Base-by-base conservation (phyloP, 2,113 vertebrate species). In the Cygnus atratus region DNA sequence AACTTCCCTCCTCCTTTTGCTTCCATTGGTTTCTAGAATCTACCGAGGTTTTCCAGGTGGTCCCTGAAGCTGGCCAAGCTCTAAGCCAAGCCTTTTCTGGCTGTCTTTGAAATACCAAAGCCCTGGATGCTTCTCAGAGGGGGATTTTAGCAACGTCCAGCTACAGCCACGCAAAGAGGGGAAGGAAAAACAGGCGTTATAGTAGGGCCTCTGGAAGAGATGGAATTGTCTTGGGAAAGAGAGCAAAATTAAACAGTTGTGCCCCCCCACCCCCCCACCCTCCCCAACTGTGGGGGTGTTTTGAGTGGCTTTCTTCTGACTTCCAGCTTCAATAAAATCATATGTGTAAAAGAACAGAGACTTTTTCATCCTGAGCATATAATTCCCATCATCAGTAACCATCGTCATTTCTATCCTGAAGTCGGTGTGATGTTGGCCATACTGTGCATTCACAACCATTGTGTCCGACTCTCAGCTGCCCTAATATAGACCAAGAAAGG, bases 221-320 rank as follows among this genome's bases (percentile, higher is more conserved):
- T 5, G 19, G 65, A 77, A 88, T 57, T 65, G 62, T 55, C 33
- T 46, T 29, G 19, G 80, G 43, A 84, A 84, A 5, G 2, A 66
- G 14, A 63, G 4, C 13, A 63, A 84, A 90, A 67, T 50, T 7
- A 15, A 71, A 31, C 3, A 44, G 11, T 10, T n/a, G 5, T 88
- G 46, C 29, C 4, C 4, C 26, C 26, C 4, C 26, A 12, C 8
- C 26, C 4, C 26, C 11, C 8, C 24, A 4, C 3, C 28, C 4
- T 25, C 10, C 8, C 17, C 54, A 57, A 57, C 28, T 57, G 28
- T 31, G 54, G 54, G 28, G 28, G 16, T 31, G 54, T 57, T 57
- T 57, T 48, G 54, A 19, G 14, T 55, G 11, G 52, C 90, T 70
- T 70, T 3, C 12, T 6, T 94, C 35, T 2, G 2, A 44, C 11